phyloP scores from a whole-genome alignment of 2,888 invertebrate genomes.

The Baccha elongata region DNA sequence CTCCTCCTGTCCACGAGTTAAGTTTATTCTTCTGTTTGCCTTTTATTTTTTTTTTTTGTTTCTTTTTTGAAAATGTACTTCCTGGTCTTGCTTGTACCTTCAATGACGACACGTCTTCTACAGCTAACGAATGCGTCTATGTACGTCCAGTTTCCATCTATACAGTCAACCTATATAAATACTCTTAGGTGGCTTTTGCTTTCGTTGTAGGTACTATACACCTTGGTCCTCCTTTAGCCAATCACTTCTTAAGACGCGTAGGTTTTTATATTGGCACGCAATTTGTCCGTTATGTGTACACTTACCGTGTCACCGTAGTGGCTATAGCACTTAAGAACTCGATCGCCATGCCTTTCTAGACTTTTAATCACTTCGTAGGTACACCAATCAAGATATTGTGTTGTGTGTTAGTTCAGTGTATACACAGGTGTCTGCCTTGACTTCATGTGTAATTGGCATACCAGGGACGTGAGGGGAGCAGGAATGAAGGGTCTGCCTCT shows the following conservation, averaged over 20 bases:
- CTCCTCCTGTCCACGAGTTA: conserved; percentile 6
- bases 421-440: conserved; percentile 50
- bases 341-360: conserved; percentile 54
- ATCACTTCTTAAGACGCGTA: conserved; percentile 41
- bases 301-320: conserved; percentile 51
- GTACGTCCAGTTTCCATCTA: conserved; percentile 24
- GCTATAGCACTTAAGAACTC: conserved; percentile 52
- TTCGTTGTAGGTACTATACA: conserved; percentile 43
- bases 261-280: conserved; percentile 68
- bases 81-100: conserved; percentile 46
- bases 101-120: conserved; percentile 7
- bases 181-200: conserved; percentile 57
- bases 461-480: conserved; percentile 18
- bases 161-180: neutral
- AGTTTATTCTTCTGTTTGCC: conserved; percentile 43
- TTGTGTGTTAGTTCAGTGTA: neutral
- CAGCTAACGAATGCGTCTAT: conserved; percentile 17
- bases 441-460: conserved; percentile 9
- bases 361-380: conserved; percentile 28
- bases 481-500: conserved; percentile 2
- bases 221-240: conserved; percentile 29
- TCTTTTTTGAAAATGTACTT: conserved; percentile 35
- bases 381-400: neutral
- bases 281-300: conserved; percentile 66
- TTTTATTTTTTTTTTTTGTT: too few relatives aligned